Conservation (phyloP, 1,140 invertebrate genomes). For the Luehdorfia chinensis region DNA sequence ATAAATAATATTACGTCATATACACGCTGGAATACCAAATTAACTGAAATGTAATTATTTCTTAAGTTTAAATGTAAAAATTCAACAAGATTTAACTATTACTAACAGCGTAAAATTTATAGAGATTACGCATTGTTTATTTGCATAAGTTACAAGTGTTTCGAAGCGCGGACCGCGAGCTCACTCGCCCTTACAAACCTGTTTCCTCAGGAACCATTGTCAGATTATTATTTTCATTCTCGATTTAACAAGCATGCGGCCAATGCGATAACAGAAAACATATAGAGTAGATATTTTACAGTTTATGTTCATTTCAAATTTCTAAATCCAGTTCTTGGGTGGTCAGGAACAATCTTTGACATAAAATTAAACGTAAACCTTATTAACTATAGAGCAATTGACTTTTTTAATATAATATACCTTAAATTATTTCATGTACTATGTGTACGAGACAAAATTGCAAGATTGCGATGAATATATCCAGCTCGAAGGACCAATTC, state of each 20-base stretch:
- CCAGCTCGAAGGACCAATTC: too few species aligned
- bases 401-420: too few species aligned
- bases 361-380: too few species aligned
- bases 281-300: conserved; percentile 7
- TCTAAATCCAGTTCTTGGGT: conserved; percentile 6
- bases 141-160: conserved; percentile 16
- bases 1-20: too few species aligned
- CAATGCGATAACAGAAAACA: conserved; percentile 12
- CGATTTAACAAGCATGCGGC: conserved; percentile 10
- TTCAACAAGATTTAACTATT: neutral
- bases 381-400: too few species aligned
- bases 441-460: too few species aligned
- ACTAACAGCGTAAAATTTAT: conserved; percentile 7
- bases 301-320: conserved; percentile 8
- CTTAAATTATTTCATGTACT: too few species aligned
- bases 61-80: neutral
- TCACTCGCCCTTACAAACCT: neutral
- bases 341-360: too few species aligned
- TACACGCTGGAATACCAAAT: too few species aligned
- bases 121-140: conserved; percentile 13
- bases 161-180: neutral
- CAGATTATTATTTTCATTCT: conserved; percentile 17
- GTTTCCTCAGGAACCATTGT: conserved; percentile 13
- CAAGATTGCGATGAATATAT: too few species aligned
- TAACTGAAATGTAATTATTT: too few species aligned